Evolutionary conservation across 1,140 invertebrate species (phyloP), one percentile per base, ranked within the genome.

Genomic region (Temnothorax longispinosus): DNA sequence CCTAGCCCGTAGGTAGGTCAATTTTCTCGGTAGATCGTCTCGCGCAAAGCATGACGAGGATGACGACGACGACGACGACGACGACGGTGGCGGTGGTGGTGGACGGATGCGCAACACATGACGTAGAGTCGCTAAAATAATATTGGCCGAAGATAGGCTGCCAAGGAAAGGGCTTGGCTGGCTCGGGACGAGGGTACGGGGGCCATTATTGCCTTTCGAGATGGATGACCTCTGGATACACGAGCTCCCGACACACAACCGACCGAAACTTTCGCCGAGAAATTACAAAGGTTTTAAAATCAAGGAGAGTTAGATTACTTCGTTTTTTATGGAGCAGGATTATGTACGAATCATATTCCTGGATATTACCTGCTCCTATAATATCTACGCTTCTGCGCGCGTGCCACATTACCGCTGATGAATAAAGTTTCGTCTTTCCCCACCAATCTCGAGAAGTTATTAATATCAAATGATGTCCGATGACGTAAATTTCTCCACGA

Each of bases 121-220:
- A 80, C 11, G 54, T 64, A 52, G 56, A 81, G 69, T 44, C 60
- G 32, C 77, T 91, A 85, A 87, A 87, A 89, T 91, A 91, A 91
- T 91, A 91, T 91, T 91, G 81, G 72, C 87, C 84, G 64, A 80
- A 64, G 87, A 88, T 91, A 91, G 88, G 78, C 38, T 58, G 21
- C 13, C 21, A 10, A 65, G 65, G 35, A 76, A 74, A 41, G 35
- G 38, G 27, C n/a, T 41, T 44, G 38, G 56, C 1, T 10, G 62
- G 13, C 8, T 27, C 38, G 65, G 62, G 3, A 64, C 65, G 62
- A 88, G 88, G 86, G 82, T 62, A 64, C 84, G 69, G 27, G 64
- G 64, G 81, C n/a, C 75, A 89, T 92, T 89, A 91, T 91, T 86
- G 91, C 84, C 74, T 89, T 87, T 85, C 76, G 82, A 87, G 91